Evolutionary conservation across 2,888 invertebrate species (phyloP), one percentile per base, ranked within the genome.

Genomic region (Cancer borealis): DNA sequence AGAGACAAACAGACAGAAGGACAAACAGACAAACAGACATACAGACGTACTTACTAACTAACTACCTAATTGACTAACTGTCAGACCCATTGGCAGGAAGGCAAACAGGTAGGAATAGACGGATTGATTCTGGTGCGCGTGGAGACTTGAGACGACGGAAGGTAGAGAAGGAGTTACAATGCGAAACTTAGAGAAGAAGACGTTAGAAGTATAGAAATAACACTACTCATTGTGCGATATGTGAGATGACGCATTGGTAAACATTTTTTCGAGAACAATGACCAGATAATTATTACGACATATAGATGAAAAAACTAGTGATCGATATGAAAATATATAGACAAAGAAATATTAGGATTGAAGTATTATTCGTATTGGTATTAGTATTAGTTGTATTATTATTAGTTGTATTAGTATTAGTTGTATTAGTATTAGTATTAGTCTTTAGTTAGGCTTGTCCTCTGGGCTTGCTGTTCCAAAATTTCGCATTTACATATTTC

Each of bases 401-500:
- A 39, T 39, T 66, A 21, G 66, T 60, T 6, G 6, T 66, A 21
- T 21, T 4, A 4, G 0, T 66, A 4, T 17, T 4, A 66, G 0
- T 21, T 1, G 14, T 66, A 21, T 66, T 66, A 66, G 66, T 6
- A 4, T n/a, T 21, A 3, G 17, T n/a, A n/a, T 4, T 17, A 54
- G 14, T 54, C 17, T 54, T 54, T 54, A 17, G 17, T 54, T 17
- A 54, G 3, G 14, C 54, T 14, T 17, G 12, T 54, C 54, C 54
- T 54, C 54, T 17, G 54, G 54, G 10, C 14, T 14, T 54, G 14
- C 8, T n/a, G 66, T n/a, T 66, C 21, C n/a, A 4, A n/a, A n/a
- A n/a, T n/a, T n/a, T 66, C 66, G 66, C 66, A 21, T n/a, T 66
- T 66, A 66, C n/a, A n/a, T n/a, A 66, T 66, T 66, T 66, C 66